phyloP scores from a whole-genome alignment of 2,113 vertebrate genomes.

The Pitta sordida region DNA sequence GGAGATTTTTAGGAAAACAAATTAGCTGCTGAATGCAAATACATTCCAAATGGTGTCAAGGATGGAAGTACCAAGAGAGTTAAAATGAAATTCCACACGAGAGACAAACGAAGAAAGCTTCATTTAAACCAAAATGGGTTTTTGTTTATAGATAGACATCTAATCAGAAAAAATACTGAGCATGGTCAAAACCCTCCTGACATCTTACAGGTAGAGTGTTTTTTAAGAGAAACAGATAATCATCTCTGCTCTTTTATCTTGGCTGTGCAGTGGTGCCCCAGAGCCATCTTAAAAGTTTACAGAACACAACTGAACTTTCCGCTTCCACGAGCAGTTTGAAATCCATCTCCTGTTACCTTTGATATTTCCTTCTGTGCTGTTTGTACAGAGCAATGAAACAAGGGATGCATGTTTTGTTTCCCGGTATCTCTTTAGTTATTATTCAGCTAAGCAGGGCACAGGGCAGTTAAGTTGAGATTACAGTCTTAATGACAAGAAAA shows the following conservation, averaged over 20 bases:
- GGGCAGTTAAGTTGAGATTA: background rate
- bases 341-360: constrained; percentile 18
- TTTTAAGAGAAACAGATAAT: constrained; percentile 11
- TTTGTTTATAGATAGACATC: background rate
- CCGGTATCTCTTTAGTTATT: background rate
- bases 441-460: background rate
- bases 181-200: background rate
- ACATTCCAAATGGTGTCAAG: background rate
- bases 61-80: background rate
- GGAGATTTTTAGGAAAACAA: background rate
- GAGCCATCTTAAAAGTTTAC: constrained; percentile 29
- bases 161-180: background rate
- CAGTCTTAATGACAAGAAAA: background rate
- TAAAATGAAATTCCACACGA: background rate
- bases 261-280: constrained; percentile 29
- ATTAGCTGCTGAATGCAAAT: background rate
- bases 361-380: constrained; percentile 26
- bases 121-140: background rate
- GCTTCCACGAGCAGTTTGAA: background rate
- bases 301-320: constrained; percentile 19
- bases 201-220: background rate
- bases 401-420: background rate
- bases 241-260: constrained; percentile 51
- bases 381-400: background rate
- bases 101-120: background rate